These are phyloP conservation scores for Sphaerophoria rueppellii DNA, from an alignment of 2,888 invertebrate genomes.

Conservation along the genomic window DNA sequence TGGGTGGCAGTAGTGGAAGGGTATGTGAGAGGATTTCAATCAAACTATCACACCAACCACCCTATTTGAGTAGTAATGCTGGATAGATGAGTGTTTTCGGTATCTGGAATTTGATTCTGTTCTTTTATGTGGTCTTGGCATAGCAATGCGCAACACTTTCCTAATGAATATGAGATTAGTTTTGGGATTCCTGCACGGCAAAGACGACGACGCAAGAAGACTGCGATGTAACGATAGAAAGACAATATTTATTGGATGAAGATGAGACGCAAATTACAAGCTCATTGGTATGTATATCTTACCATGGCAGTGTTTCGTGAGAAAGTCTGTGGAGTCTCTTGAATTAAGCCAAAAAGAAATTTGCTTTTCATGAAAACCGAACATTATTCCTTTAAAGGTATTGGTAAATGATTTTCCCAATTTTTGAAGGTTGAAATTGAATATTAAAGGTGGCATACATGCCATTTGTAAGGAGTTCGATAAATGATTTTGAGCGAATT, in stretches of 20 bases:
- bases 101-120: not conserved
- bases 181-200: slow-evolving; percentile 67
- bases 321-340: no score
- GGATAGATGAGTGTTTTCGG: slow-evolving; percentile 2
- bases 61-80: slow-evolving; percentile 10
- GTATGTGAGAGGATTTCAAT: slow-evolving; percentile 20
- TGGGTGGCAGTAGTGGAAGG: not conserved
- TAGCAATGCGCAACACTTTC: slow-evolving; percentile 72
- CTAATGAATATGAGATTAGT: slow-evolving; percentile 70
- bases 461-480: no score
- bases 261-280: slow-evolving; percentile 45
- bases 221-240: not conserved
- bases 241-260: slow-evolving; percentile 52
- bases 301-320: no score
- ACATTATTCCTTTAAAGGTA: no score
- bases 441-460: no score
- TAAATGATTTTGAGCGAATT: no score
- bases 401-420: no score
- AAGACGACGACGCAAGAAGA: not conserved
- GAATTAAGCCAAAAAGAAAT: no score
- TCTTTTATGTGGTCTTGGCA: slow-evolving; percentile 35
- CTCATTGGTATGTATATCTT: no score
- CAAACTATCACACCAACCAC: not conserved
- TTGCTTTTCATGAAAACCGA: no score
- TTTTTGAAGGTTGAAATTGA: no score